These are phyloP conservation scores for Sinelater perroti DNA, from an alignment of 2,888 invertebrate genomes.

Conservation along the genomic window DNA sequence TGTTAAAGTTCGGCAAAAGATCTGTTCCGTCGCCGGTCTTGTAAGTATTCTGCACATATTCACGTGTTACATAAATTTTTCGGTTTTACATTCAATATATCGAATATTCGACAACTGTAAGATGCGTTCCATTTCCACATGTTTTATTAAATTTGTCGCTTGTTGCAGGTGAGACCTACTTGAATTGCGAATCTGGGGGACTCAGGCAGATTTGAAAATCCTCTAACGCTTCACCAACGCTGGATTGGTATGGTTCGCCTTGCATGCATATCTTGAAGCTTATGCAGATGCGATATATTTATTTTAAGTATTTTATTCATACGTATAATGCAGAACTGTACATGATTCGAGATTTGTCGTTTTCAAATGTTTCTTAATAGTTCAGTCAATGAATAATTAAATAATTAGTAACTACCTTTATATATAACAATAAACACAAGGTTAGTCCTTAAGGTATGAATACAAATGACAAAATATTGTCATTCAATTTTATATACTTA, in stretches of 20 bases:
- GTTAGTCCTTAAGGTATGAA: too few relatives aligned
- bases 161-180: constrained; percentile 48
- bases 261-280: constrained; percentile 5
- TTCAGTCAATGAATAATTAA: too few relatives aligned
- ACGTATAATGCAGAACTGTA: too few relatives aligned
- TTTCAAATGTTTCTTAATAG: too few relatives aligned
- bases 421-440: too few relatives aligned
- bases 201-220: constrained; percentile 44
- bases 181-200: constrained; percentile 46
- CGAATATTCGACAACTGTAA: constrained; percentile 41
- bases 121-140: constrained; percentile 41
- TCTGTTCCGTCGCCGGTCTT: constrained; percentile 22
- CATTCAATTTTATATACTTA: too few relatives aligned
- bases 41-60: constrained; percentile 31
- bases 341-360: too few relatives aligned
- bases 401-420: too few relatives aligned
- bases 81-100: constrained; percentile 41
- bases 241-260: constrained; percentile 26
- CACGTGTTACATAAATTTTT: constrained; percentile 35
- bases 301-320: too few relatives aligned
- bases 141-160: constrained; percentile 49
- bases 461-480: too few relatives aligned
- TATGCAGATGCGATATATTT: constrained; percentile 3
- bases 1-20: constrained; percentile 18
- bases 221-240: constrained; percentile 28